Base-by-base conservation (phyloP, 2,797 vertebrate species). In the Luscinia megarhynchos region DNA sequence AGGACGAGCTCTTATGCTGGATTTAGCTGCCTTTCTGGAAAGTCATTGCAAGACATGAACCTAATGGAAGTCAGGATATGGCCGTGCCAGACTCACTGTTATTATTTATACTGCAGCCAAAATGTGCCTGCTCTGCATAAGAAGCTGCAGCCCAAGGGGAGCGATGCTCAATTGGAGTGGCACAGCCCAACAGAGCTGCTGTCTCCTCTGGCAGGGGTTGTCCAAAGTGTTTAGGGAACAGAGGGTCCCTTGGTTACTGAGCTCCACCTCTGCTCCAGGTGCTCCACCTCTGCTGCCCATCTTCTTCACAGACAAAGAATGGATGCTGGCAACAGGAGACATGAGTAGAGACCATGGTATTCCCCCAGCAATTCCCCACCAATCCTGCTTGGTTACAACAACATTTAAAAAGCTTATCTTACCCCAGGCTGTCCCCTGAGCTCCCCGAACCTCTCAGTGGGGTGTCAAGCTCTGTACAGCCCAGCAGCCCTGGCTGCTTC, bases 131-230 rank as follows among this genome's bases (percentile, higher is more conserved):
- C 14, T 46, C 62, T 55, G n/a, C n/a, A 3, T 50, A 45, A 63
- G 57, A 53, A 48, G 43, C 46, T 2, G 1, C 34, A 63, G n/a
- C 15, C 26, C 45, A 34, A 3, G 3, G 26, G 36, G 22, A 74
- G 15, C 0, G 1, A 27, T 4, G 9, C 4, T 46, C 48, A 53
- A 0, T 22, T 0, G 0, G 34, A 5, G 17, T 54, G 43, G 26
- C 70, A 75, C 54, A 81, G 70, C 26, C 34, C 75, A 48, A 3
- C 1, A 2, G 17, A 26, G 26, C 13, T 64, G 30, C 15, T 20
- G 40, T 20, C 51, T 85, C 11, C 72, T 73, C 57, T 59, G 53
- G 17, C 11, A 30, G 16, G 3, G 20, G 12, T 1, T 50, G 17
- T 80, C 46, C 58, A 29, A 88, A 72, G 19, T 1, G 9, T 66